phyloP scores from a whole-genome alignment of 1,140 invertebrate species.

The Dendrolimus punctatus region DNA sequence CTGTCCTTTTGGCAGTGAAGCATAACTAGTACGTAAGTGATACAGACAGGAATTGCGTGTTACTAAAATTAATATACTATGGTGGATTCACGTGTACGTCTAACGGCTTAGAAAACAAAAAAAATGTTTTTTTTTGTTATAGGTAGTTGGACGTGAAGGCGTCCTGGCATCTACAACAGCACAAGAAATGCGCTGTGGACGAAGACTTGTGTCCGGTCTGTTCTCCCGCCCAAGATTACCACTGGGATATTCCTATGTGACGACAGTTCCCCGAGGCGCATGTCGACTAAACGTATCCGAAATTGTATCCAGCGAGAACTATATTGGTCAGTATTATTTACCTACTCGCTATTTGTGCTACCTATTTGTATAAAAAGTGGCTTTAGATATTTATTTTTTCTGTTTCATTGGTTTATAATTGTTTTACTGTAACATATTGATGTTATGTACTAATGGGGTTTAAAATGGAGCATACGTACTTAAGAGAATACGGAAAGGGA shows the following conservation, averaged over 20 bases:
- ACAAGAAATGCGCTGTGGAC: conserved; percentile 79
- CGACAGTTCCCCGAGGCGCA: conserved; percentile 88
- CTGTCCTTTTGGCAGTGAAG: no score
- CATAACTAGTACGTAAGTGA: no score
- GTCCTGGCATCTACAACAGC: conserved; percentile 76
- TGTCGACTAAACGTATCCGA: conserved; percentile 93
- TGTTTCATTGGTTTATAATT: no score
- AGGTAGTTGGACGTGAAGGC: conserved; percentile 82
- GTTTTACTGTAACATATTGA: no score
- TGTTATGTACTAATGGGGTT: no score
- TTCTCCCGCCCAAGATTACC: conserved; percentile 85
- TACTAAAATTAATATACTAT: no score
- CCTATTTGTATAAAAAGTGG: no score
- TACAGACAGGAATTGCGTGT: no score
- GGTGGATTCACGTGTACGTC: background rate
- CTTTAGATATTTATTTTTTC: no score
- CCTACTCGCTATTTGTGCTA: no score
- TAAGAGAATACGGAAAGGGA: no score
- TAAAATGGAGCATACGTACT: no score
- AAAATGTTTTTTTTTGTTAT: conserved; percentile 11
- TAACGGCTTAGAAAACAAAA: background rate
- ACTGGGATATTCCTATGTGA: conserved; percentile 88
- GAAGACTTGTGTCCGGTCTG: conserved; percentile 85
- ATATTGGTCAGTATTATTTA: conserved; percentile 80
- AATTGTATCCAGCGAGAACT: conserved; percentile 87